These are phyloP conservation scores for Tolypeutes matacus DNA, from an alignment of 2,797 vertebrate genomes.

Conservation along the genomic window DNA sequence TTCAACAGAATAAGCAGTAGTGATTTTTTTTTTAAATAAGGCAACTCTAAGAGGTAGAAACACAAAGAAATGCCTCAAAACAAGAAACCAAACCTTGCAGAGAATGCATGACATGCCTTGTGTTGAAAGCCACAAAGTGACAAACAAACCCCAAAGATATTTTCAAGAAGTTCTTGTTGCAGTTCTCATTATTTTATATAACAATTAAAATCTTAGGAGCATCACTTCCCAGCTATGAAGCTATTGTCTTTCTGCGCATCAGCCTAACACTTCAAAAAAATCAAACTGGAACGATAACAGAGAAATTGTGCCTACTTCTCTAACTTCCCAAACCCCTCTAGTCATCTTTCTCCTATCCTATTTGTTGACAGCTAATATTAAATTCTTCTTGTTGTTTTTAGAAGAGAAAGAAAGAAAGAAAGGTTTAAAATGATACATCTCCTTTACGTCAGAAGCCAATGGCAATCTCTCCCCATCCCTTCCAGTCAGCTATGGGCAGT, in stretches of 20 bases:
- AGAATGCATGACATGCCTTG: not conserved
- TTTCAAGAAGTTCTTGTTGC: not conserved
- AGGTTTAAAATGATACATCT: constrained; percentile 57
- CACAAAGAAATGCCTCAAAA: constrained; percentile 51
- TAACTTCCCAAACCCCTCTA: not conserved
- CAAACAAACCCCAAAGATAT: not conserved
- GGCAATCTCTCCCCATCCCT: constrained; percentile 1
- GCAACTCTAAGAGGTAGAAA: not conserved
- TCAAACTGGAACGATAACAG: constrained; percentile 22
- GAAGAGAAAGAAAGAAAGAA: not conserved
- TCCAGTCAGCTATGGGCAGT: constrained; percentile 73
- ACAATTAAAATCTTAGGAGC: constrained; percentile 30
- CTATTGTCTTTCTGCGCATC: not conserved
- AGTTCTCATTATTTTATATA: constrained; percentile 48
- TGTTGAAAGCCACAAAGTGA: not conserved
- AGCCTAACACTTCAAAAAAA: constrained; percentile 33
- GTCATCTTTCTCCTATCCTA: constrained; percentile 61
- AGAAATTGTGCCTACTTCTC: not conserved
- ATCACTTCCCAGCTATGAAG: not conserved
- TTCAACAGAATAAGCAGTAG: constrained; percentile 15
- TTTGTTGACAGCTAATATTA: constrained; percentile 69
- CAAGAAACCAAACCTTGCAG: constrained; percentile 1
- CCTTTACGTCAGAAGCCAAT: constrained; percentile 51
- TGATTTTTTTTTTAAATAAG: not conserved
- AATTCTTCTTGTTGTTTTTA: constrained; percentile 64